A percentile compares a stretch with the other conserved stretches of the same genome.
phyloP scores from a whole-genome alignment of 2,113 vertebrate genomes.

The Chaenogobius annularis region DNA sequence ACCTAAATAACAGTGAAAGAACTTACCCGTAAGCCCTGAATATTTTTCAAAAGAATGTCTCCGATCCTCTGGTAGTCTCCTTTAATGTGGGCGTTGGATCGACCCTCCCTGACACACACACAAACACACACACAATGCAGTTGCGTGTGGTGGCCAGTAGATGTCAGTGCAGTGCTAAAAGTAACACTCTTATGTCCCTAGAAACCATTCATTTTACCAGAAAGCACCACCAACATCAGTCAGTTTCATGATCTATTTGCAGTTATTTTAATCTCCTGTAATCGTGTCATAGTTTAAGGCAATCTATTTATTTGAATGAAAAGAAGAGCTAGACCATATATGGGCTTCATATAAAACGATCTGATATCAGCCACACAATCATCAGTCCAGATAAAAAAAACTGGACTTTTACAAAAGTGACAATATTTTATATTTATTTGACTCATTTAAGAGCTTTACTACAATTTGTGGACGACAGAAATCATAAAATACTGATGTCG shows the following conservation, averaged over 20 bases:
- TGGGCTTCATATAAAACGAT: no score
- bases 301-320: background rate
- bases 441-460: no score
- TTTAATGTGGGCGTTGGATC: conserved; percentile 90
- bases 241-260: background rate
- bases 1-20: background rate
- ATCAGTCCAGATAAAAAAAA: no score
- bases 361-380: no score
- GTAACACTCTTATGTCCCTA: background rate
- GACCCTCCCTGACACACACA: conserved; percentile 84
- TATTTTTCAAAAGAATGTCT: conserved; percentile 90
- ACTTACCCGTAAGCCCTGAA: conserved; percentile 88
- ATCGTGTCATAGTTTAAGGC: background rate
- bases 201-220: conserved; percentile 22
- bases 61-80: conserved; percentile 92
- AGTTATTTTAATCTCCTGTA: background rate
- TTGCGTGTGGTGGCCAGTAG: conserved; percentile 28
- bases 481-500: no score
- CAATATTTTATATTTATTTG: no score
- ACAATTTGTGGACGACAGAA: no score
- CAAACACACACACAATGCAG: conserved; percentile 8
- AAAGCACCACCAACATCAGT: background rate
- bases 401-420: no score
- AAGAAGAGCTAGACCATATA: no score
- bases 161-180: conserved; percentile 34